A percentile compares a stretch with the other conserved stretches of the same genome.
These are phyloP conservation scores for Epinotia bilunana DNA, from an alignment of 2,888 invertebrate genomes.

Conservation along the genomic window DNA sequence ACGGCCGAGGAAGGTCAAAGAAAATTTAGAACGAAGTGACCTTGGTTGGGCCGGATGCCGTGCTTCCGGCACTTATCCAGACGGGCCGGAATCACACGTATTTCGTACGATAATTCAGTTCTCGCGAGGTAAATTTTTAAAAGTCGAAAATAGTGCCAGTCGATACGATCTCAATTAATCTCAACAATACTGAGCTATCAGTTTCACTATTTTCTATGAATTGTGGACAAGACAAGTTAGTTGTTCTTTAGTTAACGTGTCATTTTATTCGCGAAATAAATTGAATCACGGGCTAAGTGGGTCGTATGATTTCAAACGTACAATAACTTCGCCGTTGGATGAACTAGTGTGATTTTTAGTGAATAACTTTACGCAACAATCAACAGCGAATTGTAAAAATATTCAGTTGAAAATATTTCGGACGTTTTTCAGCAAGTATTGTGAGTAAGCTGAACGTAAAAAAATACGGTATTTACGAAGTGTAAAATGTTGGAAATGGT, in stretches of 20 bases:
- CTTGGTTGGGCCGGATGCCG: too few species aligned
- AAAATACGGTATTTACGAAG: background rate
- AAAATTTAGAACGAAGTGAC: too few species aligned
- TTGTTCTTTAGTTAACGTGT: background rate
- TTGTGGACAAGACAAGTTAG: background rate
- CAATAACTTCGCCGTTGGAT: background rate
- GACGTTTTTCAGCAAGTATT: conserved; percentile 1
- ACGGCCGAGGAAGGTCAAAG: too few species aligned
- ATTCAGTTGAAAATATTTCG: background rate
- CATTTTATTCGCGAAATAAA: background rate
- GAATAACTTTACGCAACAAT: conserved; percentile 4
- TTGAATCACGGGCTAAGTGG: background rate
- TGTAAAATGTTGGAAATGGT: background rate
- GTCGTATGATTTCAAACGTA: background rate
- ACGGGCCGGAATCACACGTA: too few species aligned
- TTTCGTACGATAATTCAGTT: too few species aligned
- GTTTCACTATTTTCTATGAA: background rate
- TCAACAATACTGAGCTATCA: background rate
- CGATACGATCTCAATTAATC: too few species aligned
- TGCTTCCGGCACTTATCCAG: too few species aligned
- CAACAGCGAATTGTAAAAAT: conserved; percentile 5
- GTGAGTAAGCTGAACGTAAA: background rate
- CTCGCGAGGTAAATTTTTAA: too few species aligned
- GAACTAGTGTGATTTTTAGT: background rate
- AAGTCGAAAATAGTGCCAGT: too few species aligned